Base-by-base conservation (phyloP, 2,797 vertebrate genomes). In the Vespertilio murinus region DNA sequence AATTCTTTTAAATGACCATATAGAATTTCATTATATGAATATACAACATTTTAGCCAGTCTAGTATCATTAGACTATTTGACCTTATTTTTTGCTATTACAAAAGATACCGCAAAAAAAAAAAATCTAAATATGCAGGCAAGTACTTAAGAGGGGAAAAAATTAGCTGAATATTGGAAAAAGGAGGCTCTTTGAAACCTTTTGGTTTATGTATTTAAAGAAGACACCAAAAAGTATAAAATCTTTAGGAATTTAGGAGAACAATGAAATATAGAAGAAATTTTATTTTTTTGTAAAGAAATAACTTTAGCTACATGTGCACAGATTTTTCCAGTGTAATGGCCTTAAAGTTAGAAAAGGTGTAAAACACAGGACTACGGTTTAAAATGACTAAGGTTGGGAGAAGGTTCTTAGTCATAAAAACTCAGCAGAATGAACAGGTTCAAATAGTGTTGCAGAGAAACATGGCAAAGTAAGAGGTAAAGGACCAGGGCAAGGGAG, bases 371-470 rank as follows among this genome's bases (percentile, higher is more conserved):
- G 70, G 23, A 56, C 35, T 88, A 28, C 22, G 81, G 11, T 56
- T 78, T 54, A 61, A 91, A 74, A 91, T 64, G 20, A 73, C 64
- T 70, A 49, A 91, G 65, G 35, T 38, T 79, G 20, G 22, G 59
- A 82, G n/a, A 88, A 90, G 74, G n/a, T 20, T n/a, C n/a, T 90
- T 69, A 33, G 38, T 77, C 45, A 81, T 56, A 22, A 88, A 87
- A 94, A 85, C 30, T 33, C 35, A 73, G 64, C 3, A 88, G 49
- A 74, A 74, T 17, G 20, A 75, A 90, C 35, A 81, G 35, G 38
- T 94, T 87, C 40, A 83, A 91, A 90, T 4, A 78, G 30, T 33
- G 17, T 54, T 84, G 71, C n/a, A 81, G 64, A 78, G 85, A 92
- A 74, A 78, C 23, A 14, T 2, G 16, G 28, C 80, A 80, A 87